Conservation (phyloP, 2,888 invertebrate genomes). For the Mimachlamys varia region DNA sequence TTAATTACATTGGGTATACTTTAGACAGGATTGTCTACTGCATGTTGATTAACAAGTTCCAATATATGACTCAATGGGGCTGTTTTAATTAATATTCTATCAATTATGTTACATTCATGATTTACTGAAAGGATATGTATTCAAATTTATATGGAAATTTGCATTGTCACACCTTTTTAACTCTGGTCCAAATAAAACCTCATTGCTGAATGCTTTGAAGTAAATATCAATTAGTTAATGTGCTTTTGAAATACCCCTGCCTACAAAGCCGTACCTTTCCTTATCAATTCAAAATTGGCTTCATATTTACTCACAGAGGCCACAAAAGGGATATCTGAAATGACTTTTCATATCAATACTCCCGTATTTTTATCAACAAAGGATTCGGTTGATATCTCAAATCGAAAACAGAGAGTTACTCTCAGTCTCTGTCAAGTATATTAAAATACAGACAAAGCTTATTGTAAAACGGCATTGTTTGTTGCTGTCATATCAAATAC, state of each 20-base stretch:
- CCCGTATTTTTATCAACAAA: neutral
- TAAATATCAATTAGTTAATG: conserved; percentile 21
- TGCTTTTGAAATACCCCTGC: conserved; percentile 8
- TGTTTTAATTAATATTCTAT: neutral
- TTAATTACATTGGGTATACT: no score
- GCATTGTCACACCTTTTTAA: neutral
- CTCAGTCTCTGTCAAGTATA: neutral
- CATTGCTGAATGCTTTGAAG: neutral
- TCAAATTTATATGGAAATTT: neutral
- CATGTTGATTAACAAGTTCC: neutral
- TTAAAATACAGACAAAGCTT: neutral
- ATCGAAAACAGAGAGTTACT: neutral
- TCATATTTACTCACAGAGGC: neutral
- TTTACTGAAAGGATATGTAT: neutral
- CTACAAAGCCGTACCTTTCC: neutral
- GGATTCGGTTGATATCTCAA: neutral
- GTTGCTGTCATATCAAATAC: neutral
- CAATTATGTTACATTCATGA: neutral
- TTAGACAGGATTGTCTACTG: neutral
- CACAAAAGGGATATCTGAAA: neutral
- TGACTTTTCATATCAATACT: neutral
- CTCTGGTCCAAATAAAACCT: neutral
- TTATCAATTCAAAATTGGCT: neutral
- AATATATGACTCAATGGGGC: neutral
- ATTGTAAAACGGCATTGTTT: neutral